These are phyloP conservation scores for Hydrozoanthus gracilis DNA, from an alignment of 92 coral and sea anemone species.

Conservation along the genomic window DNA sequence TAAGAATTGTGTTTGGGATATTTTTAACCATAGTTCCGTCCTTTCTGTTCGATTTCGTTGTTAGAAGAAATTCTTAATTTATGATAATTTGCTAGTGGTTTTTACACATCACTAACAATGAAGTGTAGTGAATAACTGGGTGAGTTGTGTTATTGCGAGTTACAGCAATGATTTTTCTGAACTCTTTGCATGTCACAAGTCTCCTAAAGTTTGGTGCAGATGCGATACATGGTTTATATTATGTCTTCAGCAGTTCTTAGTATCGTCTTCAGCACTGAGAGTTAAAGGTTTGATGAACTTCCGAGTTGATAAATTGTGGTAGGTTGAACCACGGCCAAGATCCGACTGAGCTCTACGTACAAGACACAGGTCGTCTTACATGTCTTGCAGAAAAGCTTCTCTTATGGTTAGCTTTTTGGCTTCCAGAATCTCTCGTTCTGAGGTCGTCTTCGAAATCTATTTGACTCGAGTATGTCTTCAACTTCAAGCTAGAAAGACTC, in stretches of 20 bases:
- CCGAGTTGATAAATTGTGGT: background rate
- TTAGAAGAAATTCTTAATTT: no score
- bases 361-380: slow-evolving; percentile 72
- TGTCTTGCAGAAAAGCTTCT: slow-evolving; percentile 57
- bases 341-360: slow-evolving; percentile 19
- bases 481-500: slow-evolving; percentile 83
- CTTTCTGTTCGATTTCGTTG: no score
- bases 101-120: background rate
- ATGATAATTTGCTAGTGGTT: no score
- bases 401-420: slow-evolving; percentile 33
- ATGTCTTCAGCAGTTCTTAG: no score
- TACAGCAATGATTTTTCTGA: no score
- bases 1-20: no score
- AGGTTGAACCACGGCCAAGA: background rate
- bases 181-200: no score
- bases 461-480: slow-evolving; percentile 87
- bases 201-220: no score
- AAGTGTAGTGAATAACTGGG: background rate
- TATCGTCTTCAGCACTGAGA: background rate
- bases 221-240: no score
- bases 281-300: background rate
- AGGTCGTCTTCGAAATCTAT: slow-evolving; percentile 68
- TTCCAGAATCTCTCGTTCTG: slow-evolving; percentile 36
- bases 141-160: no score
- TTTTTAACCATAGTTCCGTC: no score